These are phyloP conservation scores for Eupithecia dodoneata DNA, from an alignment of 2,888 invertebrate species.

Conservation along the genomic window DNA sequence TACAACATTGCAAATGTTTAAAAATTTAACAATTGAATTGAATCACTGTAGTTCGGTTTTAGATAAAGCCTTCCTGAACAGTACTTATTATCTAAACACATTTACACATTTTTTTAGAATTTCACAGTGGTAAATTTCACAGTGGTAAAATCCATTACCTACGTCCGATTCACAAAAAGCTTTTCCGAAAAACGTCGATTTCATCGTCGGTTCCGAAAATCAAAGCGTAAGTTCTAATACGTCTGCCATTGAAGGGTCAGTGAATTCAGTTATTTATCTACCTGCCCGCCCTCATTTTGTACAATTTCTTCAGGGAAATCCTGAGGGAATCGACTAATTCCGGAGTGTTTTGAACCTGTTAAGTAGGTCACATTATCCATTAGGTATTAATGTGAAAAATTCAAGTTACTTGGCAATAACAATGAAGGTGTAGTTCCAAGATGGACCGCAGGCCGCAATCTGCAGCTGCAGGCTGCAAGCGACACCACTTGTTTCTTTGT, in stretches of 20 bases:
- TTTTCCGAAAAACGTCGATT: slow-evolving; percentile 29
- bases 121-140: not conserved
- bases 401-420: not conserved
- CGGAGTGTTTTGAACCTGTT: slow-evolving; percentile 24
- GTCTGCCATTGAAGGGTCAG: slow-evolving; percentile 41
- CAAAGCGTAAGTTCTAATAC: slow-evolving; percentile 35
- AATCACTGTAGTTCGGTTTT: not conserved
- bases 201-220: slow-evolving; percentile 39
- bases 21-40: not conserved
- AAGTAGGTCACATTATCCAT: not conserved
- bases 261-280: slow-evolving; percentile 45
- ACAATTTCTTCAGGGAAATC: slow-evolving; percentile 26
- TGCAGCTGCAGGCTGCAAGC: too few relatives aligned
- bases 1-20: too few relatives aligned
- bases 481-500: too few relatives aligned
- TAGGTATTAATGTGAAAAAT: not conserved
- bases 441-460: too few relatives aligned
- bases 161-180: slow-evolving; percentile 25
- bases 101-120: not conserved
- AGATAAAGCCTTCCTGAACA: not conserved
- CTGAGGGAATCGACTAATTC: slow-evolving; percentile 35
- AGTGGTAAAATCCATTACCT: not conserved
- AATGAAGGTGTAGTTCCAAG: too few relatives aligned
- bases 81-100: not conserved
- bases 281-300: slow-evolving; percentile 35